phyloP scores from a whole-genome alignment of 2,888 invertebrate genomes.

The Synergus umbraculus region DNA sequence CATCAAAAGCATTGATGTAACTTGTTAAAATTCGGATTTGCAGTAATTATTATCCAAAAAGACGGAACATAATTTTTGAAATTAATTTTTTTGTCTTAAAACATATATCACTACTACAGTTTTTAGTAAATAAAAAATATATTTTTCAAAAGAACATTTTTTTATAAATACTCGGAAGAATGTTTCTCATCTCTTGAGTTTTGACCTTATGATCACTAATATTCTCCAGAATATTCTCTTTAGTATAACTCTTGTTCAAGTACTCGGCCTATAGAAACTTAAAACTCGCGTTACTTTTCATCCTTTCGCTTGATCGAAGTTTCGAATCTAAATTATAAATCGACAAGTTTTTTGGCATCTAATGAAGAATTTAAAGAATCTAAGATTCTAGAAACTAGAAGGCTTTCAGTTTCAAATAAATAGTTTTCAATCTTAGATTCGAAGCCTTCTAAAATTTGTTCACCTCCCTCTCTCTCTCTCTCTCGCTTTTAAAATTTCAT shows the following conservation, averaged over 20 bases:
- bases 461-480: background rate
- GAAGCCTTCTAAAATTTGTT: background rate
- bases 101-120: too few species aligned
- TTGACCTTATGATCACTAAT: background rate
- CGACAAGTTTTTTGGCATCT: background rate
- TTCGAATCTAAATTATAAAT: background rate
- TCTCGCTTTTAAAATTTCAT: too few species aligned
- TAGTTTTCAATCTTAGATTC: background rate
- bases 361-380: background rate
- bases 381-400: background rate
- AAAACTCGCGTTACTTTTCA: background rate
- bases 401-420: slow-evolving; percentile 1
- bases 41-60: too few species aligned
- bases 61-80: too few species aligned
- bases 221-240: background rate
- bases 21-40: too few species aligned
- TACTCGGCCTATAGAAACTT: slow-evolving; percentile 4
- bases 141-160: too few species aligned
- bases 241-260: background rate
- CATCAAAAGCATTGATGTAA: too few species aligned
- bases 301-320: background rate
- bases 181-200: too few species aligned
- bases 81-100: too few species aligned
- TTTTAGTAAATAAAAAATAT: too few species aligned
- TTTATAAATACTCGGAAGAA: too few species aligned